Conservation (phyloP, 2,113 vertebrate species). For the Miniopterus natalensis region DNA sequence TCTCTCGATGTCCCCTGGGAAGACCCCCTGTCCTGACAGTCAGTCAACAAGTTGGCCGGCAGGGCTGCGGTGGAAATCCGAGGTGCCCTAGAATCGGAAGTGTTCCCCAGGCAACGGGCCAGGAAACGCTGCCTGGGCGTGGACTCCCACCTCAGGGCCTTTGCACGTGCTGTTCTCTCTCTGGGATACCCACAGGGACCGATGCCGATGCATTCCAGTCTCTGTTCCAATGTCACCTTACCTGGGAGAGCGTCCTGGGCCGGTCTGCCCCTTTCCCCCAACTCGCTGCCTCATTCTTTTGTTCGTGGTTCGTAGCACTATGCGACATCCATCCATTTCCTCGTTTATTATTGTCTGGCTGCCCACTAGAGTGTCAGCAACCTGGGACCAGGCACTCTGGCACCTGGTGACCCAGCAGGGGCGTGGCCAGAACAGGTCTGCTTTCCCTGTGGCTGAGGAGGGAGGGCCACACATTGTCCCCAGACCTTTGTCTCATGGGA, state of each 20-base stretch:
- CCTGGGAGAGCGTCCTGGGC: neutral
- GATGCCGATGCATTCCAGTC: accelerated
- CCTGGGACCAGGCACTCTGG: too few species aligned
- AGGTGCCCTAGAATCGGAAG: neutral
- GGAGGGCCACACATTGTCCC: neutral
- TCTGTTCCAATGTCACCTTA: neutral
- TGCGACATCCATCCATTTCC: accelerated
- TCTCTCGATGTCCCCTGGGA: neutral
- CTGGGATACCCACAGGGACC: accelerated
- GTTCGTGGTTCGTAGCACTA: accelerated
- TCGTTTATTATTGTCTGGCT: accelerated
- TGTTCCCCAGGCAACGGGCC: accelerated
- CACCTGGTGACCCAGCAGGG: neutral
- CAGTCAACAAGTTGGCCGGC: neutral
- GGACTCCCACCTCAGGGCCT: neutral
- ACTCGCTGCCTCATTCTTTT: accelerated
- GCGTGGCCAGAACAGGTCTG: neutral
- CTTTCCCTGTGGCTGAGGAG: accelerated
- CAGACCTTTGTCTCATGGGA: neutral
- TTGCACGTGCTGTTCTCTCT: accelerated
- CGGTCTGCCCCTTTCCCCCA: neutral
- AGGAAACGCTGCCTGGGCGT: neutral
- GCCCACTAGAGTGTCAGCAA: neutral
- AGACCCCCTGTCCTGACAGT: neutral
- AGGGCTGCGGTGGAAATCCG: too few species aligned